Conservation (phyloP, 2,113 vertebrate genomes). For the Mystacornis crossleyi region DNA sequence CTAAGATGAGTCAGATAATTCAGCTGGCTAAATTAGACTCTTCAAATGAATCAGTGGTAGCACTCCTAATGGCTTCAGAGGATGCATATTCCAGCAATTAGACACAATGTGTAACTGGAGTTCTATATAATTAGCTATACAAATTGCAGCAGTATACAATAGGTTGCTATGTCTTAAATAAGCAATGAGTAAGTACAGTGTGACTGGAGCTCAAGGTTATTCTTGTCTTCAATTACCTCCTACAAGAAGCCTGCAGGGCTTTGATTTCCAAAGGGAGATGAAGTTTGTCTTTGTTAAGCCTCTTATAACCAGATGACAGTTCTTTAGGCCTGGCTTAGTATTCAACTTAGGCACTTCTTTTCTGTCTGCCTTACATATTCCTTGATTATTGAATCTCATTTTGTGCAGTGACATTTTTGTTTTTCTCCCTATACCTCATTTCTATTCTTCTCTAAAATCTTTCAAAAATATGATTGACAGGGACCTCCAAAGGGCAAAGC, state of each 20-base stretch:
- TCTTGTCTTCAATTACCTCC: conserved; percentile 39
- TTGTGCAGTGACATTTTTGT: not conserved
- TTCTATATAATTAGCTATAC: conserved; percentile 60
- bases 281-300: conserved; percentile 22
- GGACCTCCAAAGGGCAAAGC: not conserved
- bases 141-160: conserved; percentile 60
- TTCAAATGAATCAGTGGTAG: conserved; percentile 57
- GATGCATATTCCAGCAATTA: conserved; percentile 58
- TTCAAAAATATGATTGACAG: not conserved
- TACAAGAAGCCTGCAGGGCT: conserved; percentile 26
- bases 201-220: conserved; percentile 60
- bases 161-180: conserved; percentile 50
- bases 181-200: conserved; percentile 38
- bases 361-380: not conserved
- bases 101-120: conserved; percentile 38
- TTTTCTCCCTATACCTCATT: not conserved
- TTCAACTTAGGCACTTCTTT: not conserved
- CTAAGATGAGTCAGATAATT: conserved; percentile 54
- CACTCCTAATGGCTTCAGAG: conserved; percentile 42
- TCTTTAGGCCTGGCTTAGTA: not conserved
- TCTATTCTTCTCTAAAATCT: not conserved
- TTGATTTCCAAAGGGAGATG: conserved; percentile 36
- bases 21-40: conserved; percentile 43
- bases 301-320: not conserved
- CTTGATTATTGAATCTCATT: not conserved